phyloP scores from a whole-genome alignment of 1,140 invertebrate genomes.

The Anagrus nilaparvatae region DNA sequence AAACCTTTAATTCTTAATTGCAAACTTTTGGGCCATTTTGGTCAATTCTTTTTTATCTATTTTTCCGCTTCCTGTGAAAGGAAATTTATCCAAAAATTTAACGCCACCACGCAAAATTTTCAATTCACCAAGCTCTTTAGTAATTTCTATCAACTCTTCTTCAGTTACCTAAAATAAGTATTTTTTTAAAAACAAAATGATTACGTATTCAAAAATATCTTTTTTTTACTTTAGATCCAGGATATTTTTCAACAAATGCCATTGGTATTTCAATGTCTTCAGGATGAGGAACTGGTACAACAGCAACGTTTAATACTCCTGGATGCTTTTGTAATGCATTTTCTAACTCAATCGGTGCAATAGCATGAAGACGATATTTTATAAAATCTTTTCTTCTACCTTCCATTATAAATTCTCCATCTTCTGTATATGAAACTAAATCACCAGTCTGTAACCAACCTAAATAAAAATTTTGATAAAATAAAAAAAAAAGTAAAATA shows the following conservation, averaged over 20 bases:
- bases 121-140: neutral
- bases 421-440: slow-evolving; percentile 41
- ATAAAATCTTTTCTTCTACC: slow-evolving; percentile 52
- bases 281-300: slow-evolving; percentile 47
- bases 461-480: too few relatives aligned
- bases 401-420: slow-evolving; percentile 41
- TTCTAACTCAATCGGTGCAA: slow-evolving; percentile 51
- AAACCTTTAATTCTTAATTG: too few relatives aligned
- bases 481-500: neutral
- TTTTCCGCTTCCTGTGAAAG: neutral
- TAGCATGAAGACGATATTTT: slow-evolving; percentile 48
- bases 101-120: neutral
- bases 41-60: neutral
- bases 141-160: neutral
- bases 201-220: too few relatives aligned
- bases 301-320: slow-evolving; percentile 45
- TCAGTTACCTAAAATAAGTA: too few relatives aligned
- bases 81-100: neutral
- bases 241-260: slow-evolving; percentile 41
- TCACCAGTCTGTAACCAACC: slow-evolving; percentile 51
- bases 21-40: neutral
- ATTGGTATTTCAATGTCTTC: slow-evolving; percentile 44
- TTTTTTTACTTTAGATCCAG: neutral
- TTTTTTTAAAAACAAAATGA: too few relatives aligned
- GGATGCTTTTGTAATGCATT: slow-evolving; percentile 43